Conservation (phyloP, 2,888 invertebrate species). For the Prosopocoilus inquinatus region DNA sequence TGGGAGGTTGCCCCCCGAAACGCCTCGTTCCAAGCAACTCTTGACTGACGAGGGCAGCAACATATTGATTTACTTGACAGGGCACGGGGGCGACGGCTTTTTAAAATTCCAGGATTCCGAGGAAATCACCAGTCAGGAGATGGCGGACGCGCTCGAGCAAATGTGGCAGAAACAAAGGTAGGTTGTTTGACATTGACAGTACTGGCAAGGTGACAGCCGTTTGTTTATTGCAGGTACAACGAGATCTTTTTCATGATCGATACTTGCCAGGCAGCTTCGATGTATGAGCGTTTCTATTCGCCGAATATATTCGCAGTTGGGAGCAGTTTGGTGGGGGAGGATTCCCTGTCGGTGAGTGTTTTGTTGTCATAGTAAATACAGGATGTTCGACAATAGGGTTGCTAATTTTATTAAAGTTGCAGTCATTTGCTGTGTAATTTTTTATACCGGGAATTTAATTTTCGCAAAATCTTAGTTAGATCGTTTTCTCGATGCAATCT, state of each 20-base stretch:
- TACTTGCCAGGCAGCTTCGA: conserved; percentile 98
- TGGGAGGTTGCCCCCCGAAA: conserved; percentile 87
- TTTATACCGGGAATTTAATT: too few relatives aligned
- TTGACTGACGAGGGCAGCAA: conserved; percentile 97
- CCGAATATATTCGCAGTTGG: conserved; percentile 97
- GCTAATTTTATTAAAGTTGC: too few relatives aligned
- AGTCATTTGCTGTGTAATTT: too few relatives aligned
- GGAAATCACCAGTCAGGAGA: conserved; percentile 96
- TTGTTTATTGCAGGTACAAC: conserved; percentile 72
- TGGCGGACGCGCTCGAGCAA: conserved; percentile 98
- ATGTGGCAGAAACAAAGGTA: conserved; percentile 99
- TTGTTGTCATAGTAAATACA: not conserved
- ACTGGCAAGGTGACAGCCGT: too few relatives aligned
- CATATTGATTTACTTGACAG: conserved; percentile 92
- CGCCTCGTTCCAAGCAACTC: conserved; percentile 91
- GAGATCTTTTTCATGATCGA: conserved; percentile 98
- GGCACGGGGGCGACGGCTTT: conserved; percentile 98
- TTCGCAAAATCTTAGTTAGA: too few relatives aligned
- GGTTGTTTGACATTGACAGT: conserved; percentile 28
- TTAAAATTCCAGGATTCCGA: conserved; percentile 99
- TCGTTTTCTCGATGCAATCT: too few relatives aligned
- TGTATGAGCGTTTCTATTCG: conserved; percentile 97
- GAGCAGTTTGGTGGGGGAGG: conserved; percentile 97
- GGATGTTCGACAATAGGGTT: too few relatives aligned
- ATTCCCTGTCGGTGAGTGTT: conserved; percentile 83